A percentile compares a stretch with the other conserved stretches of the same genome.
Conservation (phyloP, 2,113 vertebrate species). For the Herpetotheres cachinnans region DNA sequence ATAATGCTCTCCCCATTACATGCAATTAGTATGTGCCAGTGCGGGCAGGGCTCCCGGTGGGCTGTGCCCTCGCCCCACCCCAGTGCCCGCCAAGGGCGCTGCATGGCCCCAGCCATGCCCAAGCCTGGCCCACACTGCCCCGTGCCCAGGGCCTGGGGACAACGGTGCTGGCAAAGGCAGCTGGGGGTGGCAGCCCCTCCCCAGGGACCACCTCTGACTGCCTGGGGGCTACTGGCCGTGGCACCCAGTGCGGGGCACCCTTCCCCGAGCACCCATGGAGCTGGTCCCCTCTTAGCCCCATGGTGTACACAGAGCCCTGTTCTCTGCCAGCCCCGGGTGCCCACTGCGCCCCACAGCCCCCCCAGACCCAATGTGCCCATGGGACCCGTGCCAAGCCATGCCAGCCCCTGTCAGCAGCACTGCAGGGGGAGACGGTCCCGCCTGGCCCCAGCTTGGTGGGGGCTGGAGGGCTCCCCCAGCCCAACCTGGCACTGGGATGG, state of each 20-base stretch:
- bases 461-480: neutral
- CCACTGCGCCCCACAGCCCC: neutral
- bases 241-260: neutral
- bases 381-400: fast-evolving
- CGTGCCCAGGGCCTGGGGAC: fast-evolving
- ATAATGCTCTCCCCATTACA: conserved; percentile 56
- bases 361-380: fast-evolving
- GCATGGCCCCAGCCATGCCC: neutral
- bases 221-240: neutral
- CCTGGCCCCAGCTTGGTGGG: fast-evolving
- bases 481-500: neutral
- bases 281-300: neutral
- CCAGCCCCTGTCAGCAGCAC: neutral
- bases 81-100: neutral
- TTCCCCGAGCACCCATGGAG: neutral
- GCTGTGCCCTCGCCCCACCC: neutral
- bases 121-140: neutral
- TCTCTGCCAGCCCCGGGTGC: fast-evolving
- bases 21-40: conserved; percentile 54
- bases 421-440: fast-evolving
- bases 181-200: neutral
- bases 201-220: neutral
- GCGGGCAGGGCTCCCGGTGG: neutral
- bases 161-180: neutral
- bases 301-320: neutral